A percentile compares a stretch with the other conserved stretches of the same genome.
Evolutionary conservation across 2,113 vertebrate species (phyloP).

Genomic region (Rutilus rutilus): DNA sequence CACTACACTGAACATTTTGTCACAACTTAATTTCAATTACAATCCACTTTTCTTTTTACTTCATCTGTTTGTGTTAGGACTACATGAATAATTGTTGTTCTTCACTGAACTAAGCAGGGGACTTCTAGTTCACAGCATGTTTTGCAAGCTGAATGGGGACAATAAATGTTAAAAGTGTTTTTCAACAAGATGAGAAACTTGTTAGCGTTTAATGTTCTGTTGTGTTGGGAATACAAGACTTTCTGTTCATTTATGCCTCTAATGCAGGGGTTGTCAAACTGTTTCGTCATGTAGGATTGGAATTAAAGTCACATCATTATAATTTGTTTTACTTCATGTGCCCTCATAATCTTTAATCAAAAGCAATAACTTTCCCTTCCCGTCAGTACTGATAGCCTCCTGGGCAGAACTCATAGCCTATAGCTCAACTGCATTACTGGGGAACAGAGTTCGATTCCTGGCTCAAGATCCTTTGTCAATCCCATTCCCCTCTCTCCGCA

Average conservation of each 20-base stretch:
- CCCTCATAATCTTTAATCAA: no score
- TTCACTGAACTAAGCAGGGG: no score
- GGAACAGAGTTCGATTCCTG: no score
- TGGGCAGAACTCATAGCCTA: no score
- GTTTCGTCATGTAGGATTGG: not conserved
- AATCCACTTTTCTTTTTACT: not conserved
- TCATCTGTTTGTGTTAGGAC: not conserved
- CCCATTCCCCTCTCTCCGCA: no score
- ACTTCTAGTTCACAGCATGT: not conserved
- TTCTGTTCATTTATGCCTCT: not conserved
- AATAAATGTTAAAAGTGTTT: not conserved
- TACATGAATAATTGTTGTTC: not conserved
- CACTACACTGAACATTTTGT: no score
- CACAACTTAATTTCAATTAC: not conserved
- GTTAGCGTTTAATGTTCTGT: not conserved
- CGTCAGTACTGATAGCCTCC: no score
- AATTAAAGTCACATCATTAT: not conserved
- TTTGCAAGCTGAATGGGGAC: not conserved
- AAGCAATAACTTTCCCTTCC: no score
- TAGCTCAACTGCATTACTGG: no score
- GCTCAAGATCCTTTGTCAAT: no score
- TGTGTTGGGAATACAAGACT: not conserved
- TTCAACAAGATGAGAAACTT: conserved; percentile 4
- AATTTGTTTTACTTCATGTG: no score
- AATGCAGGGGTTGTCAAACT: not conserved